These are phyloP conservation scores for Stomorhina lunata DNA, from an alignment of 2,888 invertebrate genomes.

Conservation along the genomic window DNA sequence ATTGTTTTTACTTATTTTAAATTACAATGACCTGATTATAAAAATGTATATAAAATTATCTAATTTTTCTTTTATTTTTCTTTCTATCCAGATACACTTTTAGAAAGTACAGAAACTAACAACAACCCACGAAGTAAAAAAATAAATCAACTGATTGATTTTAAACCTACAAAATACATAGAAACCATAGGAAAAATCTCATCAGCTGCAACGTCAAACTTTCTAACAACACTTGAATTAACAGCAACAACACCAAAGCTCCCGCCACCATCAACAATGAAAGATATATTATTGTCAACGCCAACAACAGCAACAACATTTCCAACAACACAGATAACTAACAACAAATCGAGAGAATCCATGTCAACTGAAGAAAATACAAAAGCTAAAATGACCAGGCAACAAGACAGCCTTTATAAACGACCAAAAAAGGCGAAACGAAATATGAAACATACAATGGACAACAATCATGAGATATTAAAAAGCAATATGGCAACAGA, in stretches of 20 bases:
- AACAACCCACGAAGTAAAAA: slow-evolving; percentile 10
- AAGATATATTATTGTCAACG: slow-evolving; percentile 26
- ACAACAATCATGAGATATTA: slow-evolving; percentile 39
- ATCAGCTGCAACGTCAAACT: neutral
- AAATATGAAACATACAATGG: neutral
- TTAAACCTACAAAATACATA: slow-evolving; percentile 17
- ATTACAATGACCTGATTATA: neutral
- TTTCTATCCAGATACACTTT: slow-evolving; percentile 35
- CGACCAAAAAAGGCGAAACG: neutral
- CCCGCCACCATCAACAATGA: too few species aligned
- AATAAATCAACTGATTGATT: slow-evolving; percentile 16
- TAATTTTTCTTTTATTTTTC: neutral
- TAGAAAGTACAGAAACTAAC: slow-evolving; percentile 29
- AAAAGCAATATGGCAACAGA: slow-evolving; percentile 21
- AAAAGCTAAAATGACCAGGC: slow-evolving; percentile 8
- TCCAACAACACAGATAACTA: neutral
- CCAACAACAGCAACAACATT: slow-evolving; percentile 10
- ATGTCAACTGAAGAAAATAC: neutral
- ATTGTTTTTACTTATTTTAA: too few species aligned
- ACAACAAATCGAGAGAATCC: neutral
- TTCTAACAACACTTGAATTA: slow-evolving; percentile 15
- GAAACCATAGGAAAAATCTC: slow-evolving; percentile 19
- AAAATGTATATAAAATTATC: neutral
- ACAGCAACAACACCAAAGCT: slow-evolving; percentile 24
- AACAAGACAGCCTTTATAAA: slow-evolving; percentile 6